Evolutionary conservation across 2,888 invertebrate species (phyloP).

Genomic region (Chymomyza procnemis): DNA sequence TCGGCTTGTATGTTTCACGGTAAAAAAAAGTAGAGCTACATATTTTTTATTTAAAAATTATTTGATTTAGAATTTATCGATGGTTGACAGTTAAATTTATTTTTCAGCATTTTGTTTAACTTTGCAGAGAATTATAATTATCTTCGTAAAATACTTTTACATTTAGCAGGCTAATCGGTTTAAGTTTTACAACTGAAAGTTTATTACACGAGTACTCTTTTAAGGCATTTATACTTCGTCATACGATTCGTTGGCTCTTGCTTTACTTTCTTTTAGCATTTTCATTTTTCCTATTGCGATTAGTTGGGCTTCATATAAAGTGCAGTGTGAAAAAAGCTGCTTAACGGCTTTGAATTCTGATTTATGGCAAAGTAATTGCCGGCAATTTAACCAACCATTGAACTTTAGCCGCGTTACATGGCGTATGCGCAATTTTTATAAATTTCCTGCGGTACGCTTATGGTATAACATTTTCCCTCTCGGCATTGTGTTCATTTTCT

Average conservation of each 20-base stretch:
- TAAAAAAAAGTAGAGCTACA: no score
- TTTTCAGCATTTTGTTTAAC: no score
- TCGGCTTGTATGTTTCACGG: background rate
- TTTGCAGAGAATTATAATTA: no score
- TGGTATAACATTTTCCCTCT: conserved; percentile 13
- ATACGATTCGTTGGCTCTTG: background rate
- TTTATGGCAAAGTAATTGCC: conserved; percentile 55
- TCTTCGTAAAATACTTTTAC: no score
- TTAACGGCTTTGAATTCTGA: conserved; percentile 40
- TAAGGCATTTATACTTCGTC: background rate
- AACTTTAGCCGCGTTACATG: conserved; percentile 45
- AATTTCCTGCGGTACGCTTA: conserved; percentile 33
- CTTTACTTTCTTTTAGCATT: background rate
- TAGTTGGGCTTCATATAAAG: conserved; percentile 22
- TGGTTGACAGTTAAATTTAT: no score
- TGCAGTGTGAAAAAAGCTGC: conserved; percentile 49
- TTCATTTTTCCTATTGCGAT: background rate
- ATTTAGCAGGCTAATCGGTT: no score
- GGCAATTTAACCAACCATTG: conserved; percentile 65
- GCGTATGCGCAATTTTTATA: conserved; percentile 55
- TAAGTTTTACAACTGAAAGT: no score
- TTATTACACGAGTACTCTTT: no score
- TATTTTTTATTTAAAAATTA: no score
- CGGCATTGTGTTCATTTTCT: conserved; percentile 59
- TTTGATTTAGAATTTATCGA: no score